Evolutionary conservation across 2,113 vertebrate species (phyloP).

Genomic region (Ginglymostoma cirratum): DNA sequence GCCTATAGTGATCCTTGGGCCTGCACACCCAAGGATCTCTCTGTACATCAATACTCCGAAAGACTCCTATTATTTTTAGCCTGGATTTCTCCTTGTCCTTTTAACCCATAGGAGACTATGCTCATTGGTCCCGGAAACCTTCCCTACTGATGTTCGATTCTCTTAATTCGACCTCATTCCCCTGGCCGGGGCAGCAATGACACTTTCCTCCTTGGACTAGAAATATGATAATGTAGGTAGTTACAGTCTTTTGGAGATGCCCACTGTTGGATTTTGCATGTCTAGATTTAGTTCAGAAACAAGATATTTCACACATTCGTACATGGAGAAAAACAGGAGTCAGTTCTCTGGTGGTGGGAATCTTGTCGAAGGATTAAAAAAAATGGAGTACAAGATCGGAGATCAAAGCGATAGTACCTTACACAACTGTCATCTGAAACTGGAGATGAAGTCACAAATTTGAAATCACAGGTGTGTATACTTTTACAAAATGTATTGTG

Average conservation of each 20-base stretch:
- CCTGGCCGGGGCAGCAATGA: too few relatives aligned
- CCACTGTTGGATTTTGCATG: background rate
- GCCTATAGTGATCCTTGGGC: too few relatives aligned
- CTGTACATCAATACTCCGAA: too few relatives aligned
- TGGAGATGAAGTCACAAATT: background rate
- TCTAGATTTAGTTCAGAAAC: background rate
- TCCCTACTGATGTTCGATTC: background rate
- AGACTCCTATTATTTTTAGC: background rate
- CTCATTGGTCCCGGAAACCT: background rate
- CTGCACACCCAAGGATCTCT: too few relatives aligned
- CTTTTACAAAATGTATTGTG: background rate
- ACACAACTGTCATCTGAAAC: background rate
- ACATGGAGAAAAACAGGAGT: background rate
- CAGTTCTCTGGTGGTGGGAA: too few relatives aligned
- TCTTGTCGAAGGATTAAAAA: background rate
- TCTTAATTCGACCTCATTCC: background rate
- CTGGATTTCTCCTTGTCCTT: background rate
- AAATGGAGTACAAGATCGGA: too few relatives aligned
- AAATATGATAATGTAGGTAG: too few relatives aligned
- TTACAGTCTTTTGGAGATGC: background rate
- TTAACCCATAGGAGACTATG: background rate
- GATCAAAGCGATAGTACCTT: background rate
- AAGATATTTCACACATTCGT: background rate
- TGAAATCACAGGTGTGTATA: background rate
- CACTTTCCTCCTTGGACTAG: too few relatives aligned